Evolutionary conservation across 2,797 vertebrate species (phyloP).

Genomic region (Chloroceryle inda): DNA sequence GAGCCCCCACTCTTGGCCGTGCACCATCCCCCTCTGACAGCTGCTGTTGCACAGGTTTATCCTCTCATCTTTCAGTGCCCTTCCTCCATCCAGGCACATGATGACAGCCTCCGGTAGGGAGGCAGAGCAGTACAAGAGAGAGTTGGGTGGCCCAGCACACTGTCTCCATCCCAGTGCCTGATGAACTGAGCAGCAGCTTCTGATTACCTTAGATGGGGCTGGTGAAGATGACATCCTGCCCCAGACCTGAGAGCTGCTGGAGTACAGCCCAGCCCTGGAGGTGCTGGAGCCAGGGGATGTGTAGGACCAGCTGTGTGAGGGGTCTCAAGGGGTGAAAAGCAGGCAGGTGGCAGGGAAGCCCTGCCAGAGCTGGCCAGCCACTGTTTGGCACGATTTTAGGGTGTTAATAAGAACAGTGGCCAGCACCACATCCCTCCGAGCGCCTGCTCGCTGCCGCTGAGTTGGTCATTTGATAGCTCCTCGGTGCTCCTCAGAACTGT

Average conservation of each 20-base stretch:
- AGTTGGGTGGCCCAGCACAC: neutral
- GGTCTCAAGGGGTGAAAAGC: neutral
- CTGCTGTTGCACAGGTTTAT: neutral
- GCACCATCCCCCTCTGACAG: neutral
- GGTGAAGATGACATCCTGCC: neutral
- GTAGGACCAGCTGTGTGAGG: neutral
- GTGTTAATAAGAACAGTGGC: neutral
- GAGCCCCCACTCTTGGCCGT: neutral
- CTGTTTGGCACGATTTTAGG: neutral
- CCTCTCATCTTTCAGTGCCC: neutral
- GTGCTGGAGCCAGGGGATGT: neutral
- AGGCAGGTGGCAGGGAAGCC: neutral
- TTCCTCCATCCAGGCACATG: neutral
- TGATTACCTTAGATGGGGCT: neutral
- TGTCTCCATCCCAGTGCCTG: neutral
- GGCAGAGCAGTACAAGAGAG: neutral
- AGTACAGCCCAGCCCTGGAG: neutral
- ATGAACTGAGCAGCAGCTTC: neutral
- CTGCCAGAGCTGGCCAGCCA: neutral
- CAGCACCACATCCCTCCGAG: neutral
- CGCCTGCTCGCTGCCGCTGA: neutral
- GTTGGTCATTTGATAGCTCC: conserved; percentile 25
- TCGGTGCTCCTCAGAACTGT: neutral
- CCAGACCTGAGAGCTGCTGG: neutral
- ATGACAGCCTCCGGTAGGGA: neutral